phyloP scores from a whole-genome alignment of 2,113 vertebrate species.

The Periophthalmodon schlosseri region DNA sequence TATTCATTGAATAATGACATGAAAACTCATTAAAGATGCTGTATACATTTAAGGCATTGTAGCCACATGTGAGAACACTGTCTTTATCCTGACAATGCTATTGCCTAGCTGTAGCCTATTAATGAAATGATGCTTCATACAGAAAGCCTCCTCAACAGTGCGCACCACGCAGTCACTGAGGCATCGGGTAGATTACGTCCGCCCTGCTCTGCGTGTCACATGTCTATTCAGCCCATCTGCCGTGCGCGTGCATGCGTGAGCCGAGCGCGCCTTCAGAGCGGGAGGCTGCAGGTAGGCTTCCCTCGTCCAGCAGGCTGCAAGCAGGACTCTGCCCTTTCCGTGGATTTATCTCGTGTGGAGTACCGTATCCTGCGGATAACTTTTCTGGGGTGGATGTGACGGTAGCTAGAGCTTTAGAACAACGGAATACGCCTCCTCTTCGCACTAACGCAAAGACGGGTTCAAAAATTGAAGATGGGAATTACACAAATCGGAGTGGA shows the following conservation, averaged over 20 bases:
- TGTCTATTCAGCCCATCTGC: constrained; percentile 9
- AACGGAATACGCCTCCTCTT: constrained; percentile 17
- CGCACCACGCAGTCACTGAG: not conserved
- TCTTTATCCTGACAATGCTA: not conserved
- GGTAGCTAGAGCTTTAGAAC: not conserved
- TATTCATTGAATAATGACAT: not conserved
- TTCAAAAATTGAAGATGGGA: constrained; percentile 9
- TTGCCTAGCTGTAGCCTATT: not conserved
- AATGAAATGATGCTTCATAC: not conserved
- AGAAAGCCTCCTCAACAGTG: not conserved
- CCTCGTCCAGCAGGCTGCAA: not conserved
- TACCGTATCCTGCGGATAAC: not conserved
- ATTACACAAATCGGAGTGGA: constrained; percentile 34
- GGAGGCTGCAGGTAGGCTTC: not conserved
- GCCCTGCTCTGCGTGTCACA: not conserved
- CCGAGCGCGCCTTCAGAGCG: not conserved
- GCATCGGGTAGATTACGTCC: not conserved
- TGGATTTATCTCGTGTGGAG: constrained; percentile 1
- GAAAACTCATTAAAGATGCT: too few relatives aligned
- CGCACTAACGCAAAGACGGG: constrained; percentile 8
- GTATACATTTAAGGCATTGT: too few relatives aligned
- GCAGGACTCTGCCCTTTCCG: not conserved
- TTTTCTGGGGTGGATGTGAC: not conserved
- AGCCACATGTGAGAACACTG: not conserved
- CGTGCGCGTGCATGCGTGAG: not conserved